These are phyloP conservation scores for Gymnoscopelus braueri DNA, from an alignment of 2,797 vertebrate species.

Conservation along the genomic window DNA sequence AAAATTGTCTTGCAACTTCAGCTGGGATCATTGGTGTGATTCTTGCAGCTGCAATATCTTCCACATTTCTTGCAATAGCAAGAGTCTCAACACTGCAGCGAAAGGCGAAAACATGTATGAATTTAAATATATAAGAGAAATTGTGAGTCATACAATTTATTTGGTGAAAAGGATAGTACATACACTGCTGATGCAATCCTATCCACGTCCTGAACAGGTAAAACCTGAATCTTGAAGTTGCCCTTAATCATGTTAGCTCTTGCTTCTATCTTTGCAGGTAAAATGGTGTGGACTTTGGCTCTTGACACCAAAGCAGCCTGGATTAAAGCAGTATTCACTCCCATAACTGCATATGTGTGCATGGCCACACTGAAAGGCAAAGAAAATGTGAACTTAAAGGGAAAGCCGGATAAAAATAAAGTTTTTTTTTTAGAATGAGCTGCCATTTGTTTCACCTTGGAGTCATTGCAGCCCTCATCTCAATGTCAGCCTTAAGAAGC, in stretches of 20 bases:
- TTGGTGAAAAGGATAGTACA: constrained; percentile 26
- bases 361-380: constrained; percentile 75
- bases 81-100: constrained; percentile 80
- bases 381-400: constrained; percentile 23
- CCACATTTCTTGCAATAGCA: constrained; percentile 85
- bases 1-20: constrained; percentile 24
- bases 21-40: constrained; percentile 79
- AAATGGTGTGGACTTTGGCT: constrained; percentile 66
- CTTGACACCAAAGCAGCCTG: constrained; percentile 80
- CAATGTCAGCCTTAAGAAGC: constrained; percentile 80
- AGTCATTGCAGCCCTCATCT: constrained; percentile 68
- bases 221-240: constrained; percentile 80
- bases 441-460: constrained; percentile 75
- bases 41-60: constrained; percentile 77
- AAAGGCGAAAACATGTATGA: neutral
- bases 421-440: neutral
- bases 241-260: constrained; percentile 78
- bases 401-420: neutral
- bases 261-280: constrained; percentile 76
- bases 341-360: constrained; percentile 83
- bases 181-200: constrained; percentile 76
- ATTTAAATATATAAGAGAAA: neutral
- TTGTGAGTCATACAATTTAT: neutral
- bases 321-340: constrained; percentile 81
- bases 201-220: constrained; percentile 74